Conservation (phyloP, 2,113 vertebrate species). For the Periophthalmus modestus region DNA sequence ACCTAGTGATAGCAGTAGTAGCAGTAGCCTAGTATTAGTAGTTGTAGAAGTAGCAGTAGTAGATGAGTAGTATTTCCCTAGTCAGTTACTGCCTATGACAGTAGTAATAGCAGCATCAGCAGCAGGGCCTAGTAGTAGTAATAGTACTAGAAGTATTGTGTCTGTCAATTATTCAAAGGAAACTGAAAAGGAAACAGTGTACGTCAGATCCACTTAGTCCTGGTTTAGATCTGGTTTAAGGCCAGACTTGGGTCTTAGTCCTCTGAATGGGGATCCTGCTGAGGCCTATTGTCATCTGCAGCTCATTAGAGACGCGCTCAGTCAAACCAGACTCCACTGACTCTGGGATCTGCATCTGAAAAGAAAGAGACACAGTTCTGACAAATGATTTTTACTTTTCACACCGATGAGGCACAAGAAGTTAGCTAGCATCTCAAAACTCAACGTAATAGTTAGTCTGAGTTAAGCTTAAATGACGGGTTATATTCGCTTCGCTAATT, state of each 20-base stretch:
- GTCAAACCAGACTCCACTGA: neutral
- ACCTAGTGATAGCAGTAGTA: too few relatives aligned
- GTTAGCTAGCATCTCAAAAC: too few relatives aligned
- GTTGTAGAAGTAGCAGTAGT: too few relatives aligned
- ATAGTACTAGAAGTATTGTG: neutral
- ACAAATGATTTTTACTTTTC: neutral
- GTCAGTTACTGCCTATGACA: neutral
- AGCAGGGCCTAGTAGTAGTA: neutral
- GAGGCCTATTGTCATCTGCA: neutral
- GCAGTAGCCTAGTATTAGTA: too few relatives aligned
- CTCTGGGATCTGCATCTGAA: constrained; percentile 2
- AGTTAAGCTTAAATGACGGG: too few relatives aligned
- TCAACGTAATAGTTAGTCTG: too few relatives aligned
- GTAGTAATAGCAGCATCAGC: neutral
- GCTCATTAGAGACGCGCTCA: neutral
- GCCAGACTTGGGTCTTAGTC: neutral
- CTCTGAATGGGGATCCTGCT: neutral
- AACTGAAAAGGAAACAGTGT: neutral
- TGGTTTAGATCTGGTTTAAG: neutral
- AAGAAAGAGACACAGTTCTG: neutral
- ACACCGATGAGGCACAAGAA: neutral
- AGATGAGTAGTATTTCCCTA: too few relatives aligned
- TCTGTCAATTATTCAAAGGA: neutral
- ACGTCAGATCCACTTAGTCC: neutral
- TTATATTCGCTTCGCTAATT: too few relatives aligned